Base-by-base conservation (phyloP, 2,797 vertebrate genomes). In the Lagorchestes hirsutus region DNA sequence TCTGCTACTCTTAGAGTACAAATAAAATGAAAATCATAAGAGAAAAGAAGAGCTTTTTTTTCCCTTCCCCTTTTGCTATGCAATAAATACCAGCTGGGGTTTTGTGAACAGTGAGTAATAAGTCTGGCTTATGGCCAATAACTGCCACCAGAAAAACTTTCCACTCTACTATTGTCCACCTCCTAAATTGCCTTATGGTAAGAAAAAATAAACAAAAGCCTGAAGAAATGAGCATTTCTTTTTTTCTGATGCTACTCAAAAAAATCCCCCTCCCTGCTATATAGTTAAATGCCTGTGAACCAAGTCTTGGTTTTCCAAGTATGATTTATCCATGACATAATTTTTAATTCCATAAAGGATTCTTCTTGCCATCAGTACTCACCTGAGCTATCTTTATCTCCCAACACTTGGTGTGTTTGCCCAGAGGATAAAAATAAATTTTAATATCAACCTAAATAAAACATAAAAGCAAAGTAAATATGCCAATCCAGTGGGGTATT, bases 141-240 rank as follows among this genome's bases (percentile, higher is more conserved):
- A 95, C 57, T 91, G 87, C 96, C 96, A 97, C 97, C 96, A 97
- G 96, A 95, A 97, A 87, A 98, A 97, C 95, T 98, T 98, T 98
- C 97, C 97, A 94, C 67, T 96, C 62, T 58, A 54, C 74, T 87
- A 5, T 82, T 92, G 46, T 92, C 62, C 90, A 92, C 82, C 34
- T n/a, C 52, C 57, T 94, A 54, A 14, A 90, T 28, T 93, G 27
- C 92, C 96, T 56, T 54, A 22, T 0, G 54, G 55, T 92, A 90
- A 90, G 59, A 90, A 90, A 3, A 67, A 27, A 90, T 55, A 54
- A 92, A 50, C 12, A 54, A 96, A 92, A 91, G 90, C n/a, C 16
- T 2, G 10, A 54, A 90, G 28, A 31, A 90, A 90, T 52, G 11
- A 90, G 31, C 52, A 16, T 90, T 54, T 82, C 22, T 54, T 27